Percentiles rank a stretch among this genome's conserved stretches.
These are phyloP conservation scores for Bedellia somnulentella DNA, from an alignment of 2,888 invertebrate species.

Conservation along the genomic window DNA sequence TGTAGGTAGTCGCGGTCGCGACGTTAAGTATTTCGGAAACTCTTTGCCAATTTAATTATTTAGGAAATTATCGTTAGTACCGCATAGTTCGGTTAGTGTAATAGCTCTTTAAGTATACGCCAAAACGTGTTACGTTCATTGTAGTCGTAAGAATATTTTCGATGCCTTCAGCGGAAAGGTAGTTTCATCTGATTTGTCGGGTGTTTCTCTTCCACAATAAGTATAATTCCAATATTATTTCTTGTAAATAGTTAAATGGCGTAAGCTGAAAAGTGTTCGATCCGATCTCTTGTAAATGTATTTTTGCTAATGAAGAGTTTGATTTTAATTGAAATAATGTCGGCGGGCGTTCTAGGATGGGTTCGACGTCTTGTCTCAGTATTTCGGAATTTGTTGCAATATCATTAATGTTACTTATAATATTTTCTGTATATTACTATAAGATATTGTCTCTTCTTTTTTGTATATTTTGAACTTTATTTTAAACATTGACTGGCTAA, in stretches of 20 bases:
- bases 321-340: constrained; percentile 23
- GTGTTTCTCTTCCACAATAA: constrained; percentile 51
- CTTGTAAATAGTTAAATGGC: constrained; percentile 56
- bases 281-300: constrained; percentile 62
- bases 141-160: constrained; percentile 55
- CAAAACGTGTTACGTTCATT: constrained; percentile 60
- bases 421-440: constrained; percentile 44
- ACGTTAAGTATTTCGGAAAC: constrained; percentile 59
- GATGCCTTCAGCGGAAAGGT: constrained; percentile 52
- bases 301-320: constrained; percentile 34
- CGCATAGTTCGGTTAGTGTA: constrained; percentile 58
- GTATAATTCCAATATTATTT: constrained; percentile 57
- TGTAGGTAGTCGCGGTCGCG: constrained; percentile 35
- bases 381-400: constrained; percentile 39
- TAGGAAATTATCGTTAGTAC: constrained; percentile 56
- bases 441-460: constrained; percentile 37
- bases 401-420: constrained; percentile 50
- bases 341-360: constrained; percentile 17
- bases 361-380: constrained; percentile 2
- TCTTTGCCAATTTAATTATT: constrained; percentile 62
- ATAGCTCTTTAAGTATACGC: constrained; percentile 61
- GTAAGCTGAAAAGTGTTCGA: constrained; percentile 54
- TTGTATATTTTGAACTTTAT: constrained; percentile 51
- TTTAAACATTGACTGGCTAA: constrained; percentile 27
- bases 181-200: constrained; percentile 20